Evolutionary conservation across 2,113 vertebrate species (phyloP).

Genomic region (Anarrhichthys ocellatus): DNA sequence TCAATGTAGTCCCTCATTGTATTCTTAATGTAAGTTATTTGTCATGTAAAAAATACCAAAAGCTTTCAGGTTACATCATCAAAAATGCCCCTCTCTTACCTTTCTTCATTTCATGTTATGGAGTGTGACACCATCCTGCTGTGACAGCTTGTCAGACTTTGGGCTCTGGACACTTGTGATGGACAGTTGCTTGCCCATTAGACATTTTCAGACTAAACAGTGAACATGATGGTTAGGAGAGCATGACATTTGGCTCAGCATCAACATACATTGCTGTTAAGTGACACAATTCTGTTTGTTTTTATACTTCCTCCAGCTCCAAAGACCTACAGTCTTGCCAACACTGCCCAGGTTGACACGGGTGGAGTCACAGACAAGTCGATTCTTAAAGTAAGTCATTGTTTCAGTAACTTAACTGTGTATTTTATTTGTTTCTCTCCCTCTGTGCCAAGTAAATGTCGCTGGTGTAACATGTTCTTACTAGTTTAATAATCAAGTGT

Average conservation of each 20-base stretch:
- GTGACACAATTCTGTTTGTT: neutral
- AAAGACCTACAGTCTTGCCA: conserved; percentile 93
- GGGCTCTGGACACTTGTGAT: neutral
- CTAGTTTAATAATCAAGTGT: neutral
- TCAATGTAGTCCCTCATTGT: neutral
- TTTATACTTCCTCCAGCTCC: conserved; percentile 83
- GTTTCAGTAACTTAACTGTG: neutral
- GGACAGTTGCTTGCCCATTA: neutral
- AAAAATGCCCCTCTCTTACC: neutral
- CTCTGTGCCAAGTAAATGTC: neutral
- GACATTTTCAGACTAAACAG: neutral
- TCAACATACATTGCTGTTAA: neutral
- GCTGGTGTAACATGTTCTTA: neutral
- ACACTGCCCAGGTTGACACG: conserved; percentile 85
- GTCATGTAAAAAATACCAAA: neutral
- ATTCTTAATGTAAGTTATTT: neutral
- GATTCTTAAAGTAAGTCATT: conserved; percentile 88
- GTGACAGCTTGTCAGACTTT: neutral
- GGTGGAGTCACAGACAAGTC: conserved; percentile 89
- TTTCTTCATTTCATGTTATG: neutral
- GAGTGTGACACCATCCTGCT: neutral
- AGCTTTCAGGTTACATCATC: neutral
- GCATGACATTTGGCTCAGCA: neutral
- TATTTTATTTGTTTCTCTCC: neutral
- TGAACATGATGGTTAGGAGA: neutral